These are phyloP conservation scores for Pogonognathellus flavescens DNA, from an alignment of 1,140 invertebrate genomes.

Conservation along the genomic window DNA sequence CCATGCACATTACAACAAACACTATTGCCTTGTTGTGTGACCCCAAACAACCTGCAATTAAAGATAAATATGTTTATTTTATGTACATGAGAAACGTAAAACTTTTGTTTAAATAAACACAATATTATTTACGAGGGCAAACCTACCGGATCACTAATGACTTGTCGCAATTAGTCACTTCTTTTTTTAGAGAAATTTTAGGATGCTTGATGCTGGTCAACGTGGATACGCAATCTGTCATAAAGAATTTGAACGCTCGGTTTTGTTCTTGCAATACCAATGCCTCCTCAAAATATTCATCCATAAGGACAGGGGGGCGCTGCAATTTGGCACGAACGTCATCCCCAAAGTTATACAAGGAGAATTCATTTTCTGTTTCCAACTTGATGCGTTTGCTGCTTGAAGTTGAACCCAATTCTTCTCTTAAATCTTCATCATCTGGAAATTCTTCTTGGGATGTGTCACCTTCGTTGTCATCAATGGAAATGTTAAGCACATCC, in stretches of 20 bases:
- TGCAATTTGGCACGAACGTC: not conserved
- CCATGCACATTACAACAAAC: constrained; percentile 52
- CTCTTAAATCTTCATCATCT: not conserved
- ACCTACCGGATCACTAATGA: not conserved
- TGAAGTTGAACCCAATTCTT: not conserved
- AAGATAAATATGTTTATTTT: not conserved
- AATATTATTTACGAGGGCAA: too few relatives aligned
- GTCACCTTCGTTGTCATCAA: constrained; percentile 51
- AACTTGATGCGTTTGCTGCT: not conserved
- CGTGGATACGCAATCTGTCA: constrained; percentile 8
- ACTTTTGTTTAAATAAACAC: too few relatives aligned
- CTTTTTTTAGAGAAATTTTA: not conserved
- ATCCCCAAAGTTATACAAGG: not conserved
- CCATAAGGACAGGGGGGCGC: not conserved
- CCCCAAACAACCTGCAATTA: not conserved
- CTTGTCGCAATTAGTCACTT: not conserved
- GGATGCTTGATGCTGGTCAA: not conserved
- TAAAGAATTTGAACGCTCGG: not conserved
- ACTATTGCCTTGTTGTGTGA: not conserved
- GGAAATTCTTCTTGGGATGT: constrained; percentile 22
- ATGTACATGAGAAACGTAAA: not conserved
- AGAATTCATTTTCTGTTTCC: not conserved
- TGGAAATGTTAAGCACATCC: constrained; percentile 53
- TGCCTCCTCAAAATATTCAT: not conserved
- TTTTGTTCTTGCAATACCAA: not conserved